These are phyloP conservation scores for Anarrhichthys ocellatus DNA, from an alignment of 2,113 vertebrate genomes.

Conservation along the genomic window DNA sequence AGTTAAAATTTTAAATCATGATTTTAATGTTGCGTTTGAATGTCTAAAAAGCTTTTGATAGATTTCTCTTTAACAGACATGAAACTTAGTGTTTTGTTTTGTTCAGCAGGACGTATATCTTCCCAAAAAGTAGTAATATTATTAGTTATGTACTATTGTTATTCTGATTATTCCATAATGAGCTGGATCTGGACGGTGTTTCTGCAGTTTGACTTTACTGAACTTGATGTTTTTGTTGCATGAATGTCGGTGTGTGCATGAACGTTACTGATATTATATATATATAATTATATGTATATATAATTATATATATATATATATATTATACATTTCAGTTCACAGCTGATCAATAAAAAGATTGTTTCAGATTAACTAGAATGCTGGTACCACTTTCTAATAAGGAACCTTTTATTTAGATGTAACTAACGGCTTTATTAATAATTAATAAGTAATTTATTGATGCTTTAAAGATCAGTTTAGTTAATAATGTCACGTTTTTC, in stretches of 20 bases:
- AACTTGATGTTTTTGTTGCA: neutral
- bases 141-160: no score
- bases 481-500: neutral
- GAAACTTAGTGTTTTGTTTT: no score
- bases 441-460: neutral
- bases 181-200: neutral
- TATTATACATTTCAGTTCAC: no score
- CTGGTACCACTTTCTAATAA: conserved; percentile 5
- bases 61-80: no score
- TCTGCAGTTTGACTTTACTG: conserved; percentile 35
- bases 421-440: neutral
- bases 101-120: no score
- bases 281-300: neutral
- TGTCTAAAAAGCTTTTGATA: no score
- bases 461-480: neutral
- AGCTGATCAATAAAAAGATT: neutral
- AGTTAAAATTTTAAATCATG: no score
- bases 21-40: no score
- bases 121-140: no score
- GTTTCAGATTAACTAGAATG: neutral
- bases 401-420: neutral
- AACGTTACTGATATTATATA: neutral
- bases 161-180: no score
- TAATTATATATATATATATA: no score
- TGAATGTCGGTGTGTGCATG: conserved; percentile 12